Evolutionary conservation across 2,888 invertebrate genomes (phyloP).

Genomic region (Oeneis ivallda): DNA sequence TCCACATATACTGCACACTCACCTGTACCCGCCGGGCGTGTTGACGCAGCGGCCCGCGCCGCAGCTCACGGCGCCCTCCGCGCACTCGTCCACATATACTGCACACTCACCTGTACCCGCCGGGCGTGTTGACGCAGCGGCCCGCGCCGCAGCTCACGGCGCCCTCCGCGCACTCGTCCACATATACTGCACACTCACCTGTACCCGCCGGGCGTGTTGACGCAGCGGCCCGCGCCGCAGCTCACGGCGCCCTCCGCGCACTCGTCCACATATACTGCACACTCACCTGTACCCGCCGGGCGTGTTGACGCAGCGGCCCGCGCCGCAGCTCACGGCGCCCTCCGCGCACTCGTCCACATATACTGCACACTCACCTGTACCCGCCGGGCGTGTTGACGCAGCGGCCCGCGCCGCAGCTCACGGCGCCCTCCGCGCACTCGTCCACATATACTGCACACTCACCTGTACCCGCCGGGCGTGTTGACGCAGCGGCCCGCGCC

Average conservation of each 20-base stretch:
- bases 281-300: slow-evolving; percentile 90
- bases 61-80: slow-evolving; percentile 89
- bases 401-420: slow-evolving; percentile 89
- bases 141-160: slow-evolving; percentile 91
- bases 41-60: slow-evolving; percentile 91
- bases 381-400: slow-evolving; percentile 92
- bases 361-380: slow-evolving; percentile 89
- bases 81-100: slow-evolving; percentile 83
- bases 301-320: slow-evolving; percentile 90
- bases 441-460: no score
- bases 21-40: slow-evolving; percentile 91
- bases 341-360: slow-evolving; percentile 85
- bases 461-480: slow-evolving; percentile 91
- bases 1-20: no score
- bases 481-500: slow-evolving; percentile 91
- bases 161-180: slow-evolving; percentile 85
- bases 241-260: slow-evolving; percentile 88
- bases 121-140: slow-evolving; percentile 90
- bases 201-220: slow-evolving; percentile 92
- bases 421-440: slow-evolving; percentile 86
- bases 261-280: no score
- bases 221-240: slow-evolving; percentile 90
- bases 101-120: slow-evolving; percentile 90
- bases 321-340: slow-evolving; percentile 89
- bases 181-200: no score